Base-by-base conservation (phyloP, 2,113 vertebrate genomes). In the Ophiodon elongatus region DNA sequence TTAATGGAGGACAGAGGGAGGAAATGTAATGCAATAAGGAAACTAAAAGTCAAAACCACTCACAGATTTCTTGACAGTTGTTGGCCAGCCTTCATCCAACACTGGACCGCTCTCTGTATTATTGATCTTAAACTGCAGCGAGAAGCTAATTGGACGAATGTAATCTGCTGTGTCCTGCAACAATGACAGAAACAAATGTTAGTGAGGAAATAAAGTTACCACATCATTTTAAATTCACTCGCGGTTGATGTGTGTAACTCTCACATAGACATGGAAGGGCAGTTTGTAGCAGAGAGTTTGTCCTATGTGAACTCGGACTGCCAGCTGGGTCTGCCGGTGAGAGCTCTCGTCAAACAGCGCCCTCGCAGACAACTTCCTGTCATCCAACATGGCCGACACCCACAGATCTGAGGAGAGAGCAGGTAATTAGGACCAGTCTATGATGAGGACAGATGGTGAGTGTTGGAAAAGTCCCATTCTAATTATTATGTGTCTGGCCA, bases 91-190 rank as follows among this genome's bases (percentile, higher is more conserved):
- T 82, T 97, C 97, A 15, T 98, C 97, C 86, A 99, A 87, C 73
- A 99, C 97, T 0, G 96, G 96, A 1, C 96, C 95, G 0, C 94
- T 95, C 70, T 94, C 95, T 1, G 96, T 94, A 35, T 94, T 86
- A 2, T 96, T 96, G 92, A 99, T 94, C 77, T 95, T 95, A 84
- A 97, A 98, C 37, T 84, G 93, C 81, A 99, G 94, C 0, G 93
- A 94, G 89, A 99, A 94, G 85, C 95, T 95, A 59, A 99, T 96
- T 0, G 98, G 97, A 13, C 96, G 95, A 88, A 99, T 96, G 69
- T 98, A 99, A 79, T 99, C 97, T 0, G 96, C 97, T 8, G 97
- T 97, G 88, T 99, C 98, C 98, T 99, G 83, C 27, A 45, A 29
- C 6, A 47, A 66, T 73, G 41, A 85, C 50, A 56, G 15, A 73